Conservation (phyloP, 1,140 invertebrate species). For the Drosophila sulfurigaster region DNA sequence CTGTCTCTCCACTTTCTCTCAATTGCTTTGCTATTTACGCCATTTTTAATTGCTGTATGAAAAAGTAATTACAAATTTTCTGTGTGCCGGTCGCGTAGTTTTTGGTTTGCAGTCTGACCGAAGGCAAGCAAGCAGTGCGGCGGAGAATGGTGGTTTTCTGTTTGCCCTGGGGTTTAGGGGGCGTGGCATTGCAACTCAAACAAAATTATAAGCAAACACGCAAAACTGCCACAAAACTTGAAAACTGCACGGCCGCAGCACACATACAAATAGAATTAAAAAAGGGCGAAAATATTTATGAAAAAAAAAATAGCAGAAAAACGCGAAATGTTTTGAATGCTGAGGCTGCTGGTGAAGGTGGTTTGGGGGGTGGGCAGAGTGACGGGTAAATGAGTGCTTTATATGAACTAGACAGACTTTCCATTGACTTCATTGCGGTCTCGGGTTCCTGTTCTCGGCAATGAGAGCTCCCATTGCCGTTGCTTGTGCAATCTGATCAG, state of each 20-base stretch:
- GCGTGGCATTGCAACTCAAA: conserved; percentile 75
- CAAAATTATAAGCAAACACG: conserved; percentile 82
- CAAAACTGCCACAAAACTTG: conserved; percentile 82
- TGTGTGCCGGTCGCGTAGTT: conserved; percentile 53
- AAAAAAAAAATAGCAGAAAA: conserved; percentile 52
- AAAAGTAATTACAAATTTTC: conserved; percentile 77
- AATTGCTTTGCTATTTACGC: conserved; percentile 66
- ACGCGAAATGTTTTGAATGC: conserved; percentile 53
- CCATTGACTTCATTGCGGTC: conserved; percentile 21
- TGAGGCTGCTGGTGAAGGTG: conserved; percentile 28
- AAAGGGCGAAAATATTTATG: conserved; percentile 30
- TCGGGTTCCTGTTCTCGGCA: neutral
- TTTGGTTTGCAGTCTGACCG: conserved; percentile 16
- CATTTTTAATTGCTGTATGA: conserved; percentile 81
- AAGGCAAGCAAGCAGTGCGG: neutral
- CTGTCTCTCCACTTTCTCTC: conserved; percentile 24
- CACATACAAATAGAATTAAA: conserved; percentile 37
- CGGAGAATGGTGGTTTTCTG: neutral
- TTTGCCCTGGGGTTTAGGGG: conserved; percentile 12
- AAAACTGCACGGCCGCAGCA: conserved; percentile 58
- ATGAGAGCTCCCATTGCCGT: neutral
- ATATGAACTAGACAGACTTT: conserved; percentile 23
- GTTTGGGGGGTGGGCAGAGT: conserved; percentile 21
- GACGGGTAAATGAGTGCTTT: neutral
- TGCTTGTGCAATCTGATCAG: conserved; percentile 30